Evolutionary conservation across 2,113 vertebrate genomes (phyloP).

Genomic region (Pollimyrus isidori): DNA sequence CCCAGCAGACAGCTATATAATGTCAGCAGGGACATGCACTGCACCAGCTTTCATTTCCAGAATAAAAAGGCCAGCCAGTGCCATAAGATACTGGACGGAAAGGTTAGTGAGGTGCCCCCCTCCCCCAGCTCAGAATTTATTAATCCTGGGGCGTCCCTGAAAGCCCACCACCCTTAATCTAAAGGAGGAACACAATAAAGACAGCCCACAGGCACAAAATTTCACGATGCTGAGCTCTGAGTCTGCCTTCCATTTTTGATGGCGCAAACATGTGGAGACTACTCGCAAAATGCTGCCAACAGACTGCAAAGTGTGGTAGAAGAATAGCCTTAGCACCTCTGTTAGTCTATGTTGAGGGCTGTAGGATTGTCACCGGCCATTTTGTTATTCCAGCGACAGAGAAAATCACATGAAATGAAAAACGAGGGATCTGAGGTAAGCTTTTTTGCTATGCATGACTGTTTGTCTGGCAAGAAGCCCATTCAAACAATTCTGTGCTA

Average conservation of each 20-base stretch:
- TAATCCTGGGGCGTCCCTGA: slow-evolving; percentile 21
- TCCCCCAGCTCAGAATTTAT: slow-evolving; percentile 27
- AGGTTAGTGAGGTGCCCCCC: slow-evolving; percentile 44
- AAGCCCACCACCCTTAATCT: background rate
- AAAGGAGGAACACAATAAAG: slow-evolving; percentile 19
- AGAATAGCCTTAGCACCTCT: background rate
- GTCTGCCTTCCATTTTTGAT: background rate
- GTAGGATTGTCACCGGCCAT: background rate
- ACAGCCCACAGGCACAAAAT: background rate
- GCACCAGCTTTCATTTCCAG: slow-evolving; percentile 8
- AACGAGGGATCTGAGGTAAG: background rate
- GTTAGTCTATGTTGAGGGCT: background rate
- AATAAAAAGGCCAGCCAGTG: slow-evolving; percentile 22
- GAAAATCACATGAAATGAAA: background rate
- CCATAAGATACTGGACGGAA: slow-evolving; percentile 30
- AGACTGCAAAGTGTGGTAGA: background rate
- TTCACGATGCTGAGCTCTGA: background rate
- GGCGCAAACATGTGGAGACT: background rate
- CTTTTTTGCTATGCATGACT: background rate
- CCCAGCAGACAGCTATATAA: slow-evolving; percentile 3
- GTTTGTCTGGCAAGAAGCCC: background rate
- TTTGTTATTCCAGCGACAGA: background rate
- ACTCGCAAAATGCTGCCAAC: background rate
- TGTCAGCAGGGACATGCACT: slow-evolving; percentile 30
- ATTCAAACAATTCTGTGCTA: background rate